Conservation (phyloP, 2,888 invertebrate species). For the Tholera decimalis region DNA sequence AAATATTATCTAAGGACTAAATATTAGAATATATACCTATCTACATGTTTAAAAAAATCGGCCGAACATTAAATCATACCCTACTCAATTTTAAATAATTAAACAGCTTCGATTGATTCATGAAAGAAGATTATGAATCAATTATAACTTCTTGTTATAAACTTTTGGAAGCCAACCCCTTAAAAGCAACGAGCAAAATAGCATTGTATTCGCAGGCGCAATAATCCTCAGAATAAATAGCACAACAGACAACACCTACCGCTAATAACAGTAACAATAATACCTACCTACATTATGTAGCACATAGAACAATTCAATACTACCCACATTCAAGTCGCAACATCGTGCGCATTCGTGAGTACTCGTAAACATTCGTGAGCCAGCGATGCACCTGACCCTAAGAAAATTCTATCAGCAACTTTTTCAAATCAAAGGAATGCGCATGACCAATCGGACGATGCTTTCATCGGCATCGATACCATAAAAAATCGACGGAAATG, state of each 20-base stretch:
- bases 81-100: no score
- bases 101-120: no score
- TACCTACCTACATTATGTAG: background rate
- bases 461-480: constrained; percentile 78
- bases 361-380: constrained; percentile 51
- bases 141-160: background rate
- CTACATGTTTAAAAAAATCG: no score
- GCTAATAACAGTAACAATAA: background rate
- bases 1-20: no score
- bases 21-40: no score
- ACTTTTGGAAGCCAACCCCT: background rate
- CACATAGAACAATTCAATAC: constrained; percentile 27
- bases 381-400: constrained; percentile 72
- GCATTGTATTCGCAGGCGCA: background rate
- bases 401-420: constrained; percentile 76
- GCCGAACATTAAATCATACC: background rate
- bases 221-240: background rate
- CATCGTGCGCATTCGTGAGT: constrained; percentile 44
- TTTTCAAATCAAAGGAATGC: constrained; percentile 85
- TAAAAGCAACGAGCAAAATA: background rate
- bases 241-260: background rate
- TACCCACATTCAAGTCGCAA: constrained; percentile 16
- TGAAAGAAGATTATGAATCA: background rate
- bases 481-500: constrained; percentile 85
- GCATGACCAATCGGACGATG: constrained; percentile 85